phyloP scores from a whole-genome alignment of 2,888 invertebrate species.

The Lasioglossum pauxillum region DNA sequence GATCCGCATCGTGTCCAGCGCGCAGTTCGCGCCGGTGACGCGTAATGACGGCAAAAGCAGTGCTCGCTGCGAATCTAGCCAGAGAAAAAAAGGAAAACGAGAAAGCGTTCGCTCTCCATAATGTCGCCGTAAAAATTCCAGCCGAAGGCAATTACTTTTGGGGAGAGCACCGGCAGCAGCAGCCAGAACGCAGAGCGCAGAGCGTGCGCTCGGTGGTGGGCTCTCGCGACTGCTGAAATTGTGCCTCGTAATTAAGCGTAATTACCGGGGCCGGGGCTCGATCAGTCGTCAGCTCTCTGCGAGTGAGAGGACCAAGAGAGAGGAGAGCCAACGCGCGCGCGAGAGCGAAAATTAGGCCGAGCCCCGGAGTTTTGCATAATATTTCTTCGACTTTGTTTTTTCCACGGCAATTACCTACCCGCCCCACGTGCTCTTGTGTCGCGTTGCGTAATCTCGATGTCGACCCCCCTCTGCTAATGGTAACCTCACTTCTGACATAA shows the following conservation, averaged over 20 bases:
- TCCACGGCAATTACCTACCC: constrained; percentile 53
- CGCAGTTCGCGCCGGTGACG: not conserved
- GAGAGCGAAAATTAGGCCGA: constrained; percentile 60
- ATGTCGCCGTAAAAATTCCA: constrained; percentile 56
- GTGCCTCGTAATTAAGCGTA: constrained; percentile 65
- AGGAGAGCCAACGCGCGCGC: constrained; percentile 15
- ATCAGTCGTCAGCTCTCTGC: constrained; percentile 59
- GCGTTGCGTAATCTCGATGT: constrained; percentile 40
- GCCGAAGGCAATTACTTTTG: constrained; percentile 59
- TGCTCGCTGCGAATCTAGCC: not conserved
- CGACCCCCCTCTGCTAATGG: constrained; percentile 24
- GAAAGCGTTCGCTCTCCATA: constrained; percentile 5
- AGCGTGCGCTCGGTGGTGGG: not conserved
- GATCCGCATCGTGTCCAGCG: not conserved
- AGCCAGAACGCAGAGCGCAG: not conserved
- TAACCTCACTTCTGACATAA: constrained; percentile 41
- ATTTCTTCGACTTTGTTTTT: constrained; percentile 38
- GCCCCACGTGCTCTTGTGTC: not conserved
- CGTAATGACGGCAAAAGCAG: not conserved
- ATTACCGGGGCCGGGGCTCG: constrained; percentile 60
- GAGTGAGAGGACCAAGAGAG: not conserved
- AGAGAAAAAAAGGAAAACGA: not conserved
- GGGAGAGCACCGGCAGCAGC: constrained; percentile 9
- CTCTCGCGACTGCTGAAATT: constrained; percentile 36
- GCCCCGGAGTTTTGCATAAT: constrained; percentile 59